These are phyloP conservation scores for Luperina nickerlii DNA, from an alignment of 2,888 invertebrate species.

Conservation along the genomic window DNA sequence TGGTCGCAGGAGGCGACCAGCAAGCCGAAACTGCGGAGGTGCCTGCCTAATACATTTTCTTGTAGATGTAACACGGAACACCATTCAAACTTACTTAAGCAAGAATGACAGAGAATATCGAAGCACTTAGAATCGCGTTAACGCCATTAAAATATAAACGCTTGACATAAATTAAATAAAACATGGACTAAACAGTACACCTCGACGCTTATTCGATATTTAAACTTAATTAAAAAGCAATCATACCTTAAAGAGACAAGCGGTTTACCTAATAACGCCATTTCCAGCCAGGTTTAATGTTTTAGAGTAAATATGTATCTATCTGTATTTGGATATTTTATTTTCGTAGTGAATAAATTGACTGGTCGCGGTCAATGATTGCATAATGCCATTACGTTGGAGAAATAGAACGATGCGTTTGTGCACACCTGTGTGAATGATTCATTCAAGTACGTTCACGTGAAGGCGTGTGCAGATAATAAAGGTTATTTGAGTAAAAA, in stretches of 20 bases:
- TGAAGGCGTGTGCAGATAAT: not conserved
- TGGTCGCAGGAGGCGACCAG: no score
- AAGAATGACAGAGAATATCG: not conserved
- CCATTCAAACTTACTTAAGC: not conserved
- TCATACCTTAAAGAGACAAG: constrained; percentile 48
- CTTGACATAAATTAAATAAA: constrained; percentile 35
- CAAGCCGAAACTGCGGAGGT: no score
- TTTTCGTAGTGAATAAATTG: constrained; percentile 51
- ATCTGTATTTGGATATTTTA: constrained; percentile 58
- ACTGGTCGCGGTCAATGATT: constrained; percentile 48
- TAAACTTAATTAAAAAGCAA: constrained; percentile 57
- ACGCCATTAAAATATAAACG: constrained; percentile 37
- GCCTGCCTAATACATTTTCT: no score
- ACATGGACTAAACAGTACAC: constrained; percentile 24
- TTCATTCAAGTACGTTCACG: constrained; percentile 37
- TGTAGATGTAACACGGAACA: no score
- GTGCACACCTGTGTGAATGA: constrained; percentile 46
- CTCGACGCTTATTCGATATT: constrained; percentile 45
- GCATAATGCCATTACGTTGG: constrained; percentile 54
- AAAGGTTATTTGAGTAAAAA: not conserved
- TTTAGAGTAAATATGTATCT: constrained; percentile 49
- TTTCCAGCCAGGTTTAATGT: constrained; percentile 30
- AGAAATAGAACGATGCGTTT: constrained; percentile 57
- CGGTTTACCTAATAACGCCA: constrained; percentile 33
- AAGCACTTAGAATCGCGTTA: constrained; percentile 12